Evolutionary conservation across 1,140 invertebrate species (phyloP).

Genomic region (Leguminivora glycinivorella): DNA sequence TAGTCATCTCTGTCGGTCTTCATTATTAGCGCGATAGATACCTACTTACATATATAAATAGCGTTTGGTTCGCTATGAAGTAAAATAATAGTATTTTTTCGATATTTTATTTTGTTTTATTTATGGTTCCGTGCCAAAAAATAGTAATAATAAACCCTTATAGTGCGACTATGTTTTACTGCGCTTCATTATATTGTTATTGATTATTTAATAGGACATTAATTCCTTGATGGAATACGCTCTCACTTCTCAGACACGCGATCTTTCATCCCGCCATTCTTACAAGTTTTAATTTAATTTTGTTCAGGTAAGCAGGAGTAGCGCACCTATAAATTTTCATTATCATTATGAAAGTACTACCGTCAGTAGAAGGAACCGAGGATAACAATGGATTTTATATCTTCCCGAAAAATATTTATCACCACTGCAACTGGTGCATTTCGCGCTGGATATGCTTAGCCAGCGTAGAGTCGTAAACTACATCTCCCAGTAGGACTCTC

Average conservation of each 20-base stretch:
- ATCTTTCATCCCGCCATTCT: not conserved
- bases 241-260: not conserved
- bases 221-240: too few relatives aligned
- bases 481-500: not conserved
- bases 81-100: too few relatives aligned
- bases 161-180: too few relatives aligned
- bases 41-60: too few relatives aligned
- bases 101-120: too few relatives aligned
- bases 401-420: slow-evolving; percentile 38
- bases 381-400: slow-evolving; percentile 1
- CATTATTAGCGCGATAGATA: too few relatives aligned
- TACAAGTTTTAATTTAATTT: slow-evolving; percentile 15
- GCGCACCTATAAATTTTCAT: slow-evolving; percentile 9
- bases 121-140: too few relatives aligned
- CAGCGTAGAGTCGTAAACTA: slow-evolving; percentile 43
- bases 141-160: too few relatives aligned
- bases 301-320: not conserved
- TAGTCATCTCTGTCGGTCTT: too few relatives aligned
- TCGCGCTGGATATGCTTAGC: slow-evolving; percentile 40
- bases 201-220: too few relatives aligned
- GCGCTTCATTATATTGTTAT: too few relatives aligned
- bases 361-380: not conserved
- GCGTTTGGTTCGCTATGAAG: too few relatives aligned
- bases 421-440: slow-evolving; percentile 39
- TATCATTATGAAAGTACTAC: not conserved